A percentile compares a stretch with the other conserved stretches of the same genome.
These are phyloP conservation scores for Hypomecis atomaria DNA, from an alignment of 2,888 invertebrate genomes.

Conservation along the genomic window DNA sequence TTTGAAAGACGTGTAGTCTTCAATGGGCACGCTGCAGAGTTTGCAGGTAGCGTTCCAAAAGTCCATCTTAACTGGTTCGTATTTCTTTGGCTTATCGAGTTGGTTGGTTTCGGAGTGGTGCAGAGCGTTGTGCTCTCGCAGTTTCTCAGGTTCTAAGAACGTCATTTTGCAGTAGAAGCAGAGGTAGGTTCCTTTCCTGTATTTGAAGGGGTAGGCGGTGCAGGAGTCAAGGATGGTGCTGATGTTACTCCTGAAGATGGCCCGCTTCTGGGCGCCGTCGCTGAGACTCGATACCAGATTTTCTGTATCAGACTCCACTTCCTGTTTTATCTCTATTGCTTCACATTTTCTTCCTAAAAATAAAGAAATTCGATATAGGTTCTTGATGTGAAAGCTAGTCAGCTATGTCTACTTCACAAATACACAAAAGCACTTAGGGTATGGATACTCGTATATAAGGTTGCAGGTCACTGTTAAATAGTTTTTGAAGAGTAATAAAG, in stretches of 20 bases:
- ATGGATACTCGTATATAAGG: background rate
- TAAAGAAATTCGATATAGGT: slow-evolving; percentile 67
- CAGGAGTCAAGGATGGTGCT: slow-evolving; percentile 66
- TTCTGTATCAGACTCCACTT: slow-evolving; percentile 59
- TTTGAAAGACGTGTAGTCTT: slow-evolving; percentile 66
- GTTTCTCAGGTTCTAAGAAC: slow-evolving; percentile 73
- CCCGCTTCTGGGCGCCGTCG: slow-evolving; percentile 63
- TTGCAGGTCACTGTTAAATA: too few relatives aligned
- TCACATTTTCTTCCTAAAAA: slow-evolving; percentile 78
- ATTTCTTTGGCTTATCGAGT: slow-evolving; percentile 68
- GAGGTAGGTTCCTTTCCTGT: slow-evolving; percentile 73
- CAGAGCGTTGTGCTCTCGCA: slow-evolving; percentile 67
- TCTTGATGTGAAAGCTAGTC: slow-evolving; percentile 38
- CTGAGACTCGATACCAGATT: slow-evolving; percentile 38
- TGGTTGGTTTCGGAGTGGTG: slow-evolving; percentile 62
- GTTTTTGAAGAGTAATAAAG: too few relatives aligned
- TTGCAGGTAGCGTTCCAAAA: slow-evolving; percentile 67
- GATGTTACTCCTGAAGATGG: slow-evolving; percentile 72
- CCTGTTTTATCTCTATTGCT: slow-evolving; percentile 62
- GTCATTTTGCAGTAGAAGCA: slow-evolving; percentile 75
- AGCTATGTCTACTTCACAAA: slow-evolving; percentile 21
- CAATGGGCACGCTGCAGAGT: slow-evolving; percentile 60
- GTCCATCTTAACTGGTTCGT: slow-evolving; percentile 77
- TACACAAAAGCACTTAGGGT: slow-evolving; percentile 20
- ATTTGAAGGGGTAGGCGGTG: slow-evolving; percentile 78